Conservation (phyloP, 1,140 invertebrate genomes). For the Lysiphlebus fabarum region DNA sequence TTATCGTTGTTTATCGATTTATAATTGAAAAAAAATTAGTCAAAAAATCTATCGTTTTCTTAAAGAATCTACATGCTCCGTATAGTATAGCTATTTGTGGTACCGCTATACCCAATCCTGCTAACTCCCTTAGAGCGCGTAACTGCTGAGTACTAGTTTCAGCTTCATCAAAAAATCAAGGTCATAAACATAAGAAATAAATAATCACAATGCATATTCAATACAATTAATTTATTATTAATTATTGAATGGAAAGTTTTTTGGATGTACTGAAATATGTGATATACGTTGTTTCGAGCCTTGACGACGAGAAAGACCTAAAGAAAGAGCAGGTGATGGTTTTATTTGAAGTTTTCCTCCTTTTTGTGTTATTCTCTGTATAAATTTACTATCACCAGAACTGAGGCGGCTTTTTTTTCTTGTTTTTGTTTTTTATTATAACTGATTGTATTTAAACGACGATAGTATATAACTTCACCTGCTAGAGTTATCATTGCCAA, state of each 20-base stretch:
- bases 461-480: conserved; percentile 76
- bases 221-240: conserved; percentile 24
- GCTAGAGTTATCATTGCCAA: conserved; percentile 78
- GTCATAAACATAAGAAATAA: too few relatives aligned
- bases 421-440: conserved; percentile 42
- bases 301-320: conserved; percentile 36
- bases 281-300: conserved; percentile 49
- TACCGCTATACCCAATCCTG: too few relatives aligned
- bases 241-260: conserved; percentile 48
- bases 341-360: conserved; percentile 50
- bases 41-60: too few relatives aligned
- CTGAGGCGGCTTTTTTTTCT: conserved; percentile 31
- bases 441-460: conserved; percentile 60
- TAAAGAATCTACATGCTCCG: too few relatives aligned
- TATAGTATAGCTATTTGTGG: too few relatives aligned
- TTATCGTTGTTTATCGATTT: too few relatives aligned
- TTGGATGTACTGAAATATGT: conserved; percentile 57
- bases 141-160: too few relatives aligned
- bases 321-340: conserved; percentile 43
- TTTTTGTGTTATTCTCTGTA: conserved; percentile 32
- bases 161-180: too few relatives aligned
- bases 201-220: too few relatives aligned
- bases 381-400: conserved; percentile 28
- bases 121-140: too few relatives aligned
- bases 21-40: too few relatives aligned